Conservation (phyloP, 2,113 vertebrate genomes). For the Kryptolebias marmoratus region DNA sequence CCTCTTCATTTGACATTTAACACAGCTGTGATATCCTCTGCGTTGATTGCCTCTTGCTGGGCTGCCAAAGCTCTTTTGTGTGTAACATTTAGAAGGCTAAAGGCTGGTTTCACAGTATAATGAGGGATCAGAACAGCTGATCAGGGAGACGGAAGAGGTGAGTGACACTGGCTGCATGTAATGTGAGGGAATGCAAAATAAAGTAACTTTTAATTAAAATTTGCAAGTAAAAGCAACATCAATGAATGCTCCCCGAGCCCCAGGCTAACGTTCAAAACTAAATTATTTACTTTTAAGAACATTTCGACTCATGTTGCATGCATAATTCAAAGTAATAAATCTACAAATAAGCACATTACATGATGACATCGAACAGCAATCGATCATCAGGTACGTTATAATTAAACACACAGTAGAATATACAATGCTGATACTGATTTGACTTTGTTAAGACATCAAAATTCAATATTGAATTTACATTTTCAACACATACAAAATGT, state of each 20-base stretch:
- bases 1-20: constrained; percentile 74
- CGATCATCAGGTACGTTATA: constrained; percentile 27
- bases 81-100: constrained; percentile 46
- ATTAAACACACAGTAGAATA: constrained; percentile 48
- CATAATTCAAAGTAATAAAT: constrained; percentile 45
- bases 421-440: constrained; percentile 22
- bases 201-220: constrained; percentile 67
- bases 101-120: constrained; percentile 31
- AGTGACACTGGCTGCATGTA: constrained; percentile 38
- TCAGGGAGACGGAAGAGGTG: constrained; percentile 26
- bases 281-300: constrained; percentile 22
- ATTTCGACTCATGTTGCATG: constrained; percentile 64
- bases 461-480: constrained; percentile 52
- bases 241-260: constrained; percentile 25
- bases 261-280: constrained; percentile 7
- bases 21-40: constrained; percentile 56
- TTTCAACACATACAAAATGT: constrained; percentile 48
- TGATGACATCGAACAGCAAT: constrained; percentile 40
- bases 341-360: constrained; percentile 37
- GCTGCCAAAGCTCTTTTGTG: constrained; percentile 20
- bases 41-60: constrained; percentile 53
- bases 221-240: constrained; percentile 37
- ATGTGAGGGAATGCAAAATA: constrained; percentile 31
- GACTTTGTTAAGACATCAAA: constrained; percentile 51
- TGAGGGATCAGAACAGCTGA: constrained; percentile 28